Evolutionary conservation across 2,113 vertebrate species (phyloP), one percentile per base, ranked within the genome.

Genomic region (Oryzias curvinotus): DNA sequence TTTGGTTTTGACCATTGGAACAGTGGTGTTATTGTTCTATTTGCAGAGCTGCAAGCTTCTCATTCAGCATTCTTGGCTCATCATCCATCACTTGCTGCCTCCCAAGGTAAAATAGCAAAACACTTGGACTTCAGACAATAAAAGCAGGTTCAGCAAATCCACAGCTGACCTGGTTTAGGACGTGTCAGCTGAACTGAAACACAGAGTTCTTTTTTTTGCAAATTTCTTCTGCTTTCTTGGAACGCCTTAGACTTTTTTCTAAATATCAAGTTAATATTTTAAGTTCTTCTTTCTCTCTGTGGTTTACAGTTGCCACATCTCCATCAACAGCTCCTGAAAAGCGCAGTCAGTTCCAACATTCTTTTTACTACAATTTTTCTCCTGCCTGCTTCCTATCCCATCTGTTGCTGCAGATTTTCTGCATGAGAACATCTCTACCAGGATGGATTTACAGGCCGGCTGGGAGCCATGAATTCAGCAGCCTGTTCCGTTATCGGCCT

Each of bases 401-500:
- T 68, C 63, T 73, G 65, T 73, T 78, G 45, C 65, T 55, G 68
- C 42, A 60, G 26, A 42, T 54, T 74, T 53, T 60, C 51, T 23
- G 36, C 70, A 75, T 51, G 62, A 68, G 68, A 83, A 65, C 62
- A 41, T 74, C 49, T 68, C 48, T 17, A 53, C 62, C 60, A 13
- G 42, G 57, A 68, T 64, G 71, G 73, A 73, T 83, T 76, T 75
- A 77, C 77, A 62, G 44, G 42, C 73, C 52, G 68, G 23, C 64
- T 52, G 62, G 71, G 73, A 83, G 72, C 68, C 44, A 59, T 79
- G 81, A 69, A 77, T 75, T 67, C 66, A 64, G 28, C 17, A 73
- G 77, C 52, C 58, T 75, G 48, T 58, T 67, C 68, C 78, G 60
- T 80, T 71, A 73, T 81, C 76, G 62, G 63, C 79, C 72, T 68